phyloP scores from a whole-genome alignment of 2,113 vertebrate species.

The Pleuronectes platessa region DNA sequence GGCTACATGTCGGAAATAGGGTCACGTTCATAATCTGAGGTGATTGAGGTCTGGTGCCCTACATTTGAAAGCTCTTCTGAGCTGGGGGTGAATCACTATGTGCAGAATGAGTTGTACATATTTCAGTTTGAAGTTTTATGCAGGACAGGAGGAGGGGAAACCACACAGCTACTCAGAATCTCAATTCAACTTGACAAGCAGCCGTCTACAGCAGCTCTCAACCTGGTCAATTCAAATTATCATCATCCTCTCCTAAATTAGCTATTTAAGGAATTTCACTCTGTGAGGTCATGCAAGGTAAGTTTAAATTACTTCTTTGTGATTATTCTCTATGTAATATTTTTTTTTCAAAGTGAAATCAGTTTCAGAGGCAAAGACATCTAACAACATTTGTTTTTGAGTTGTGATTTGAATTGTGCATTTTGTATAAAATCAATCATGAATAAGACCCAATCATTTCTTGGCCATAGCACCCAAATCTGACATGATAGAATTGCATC shows the following conservation, averaged over 20 bases:
- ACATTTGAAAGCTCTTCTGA: neutral
- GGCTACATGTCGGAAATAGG: too few relatives aligned
- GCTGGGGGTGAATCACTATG: neutral
- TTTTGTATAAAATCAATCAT: neutral
- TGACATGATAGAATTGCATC: neutral
- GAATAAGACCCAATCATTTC: too few relatives aligned
- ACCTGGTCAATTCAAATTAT: neutral
- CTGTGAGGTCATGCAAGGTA: neutral
- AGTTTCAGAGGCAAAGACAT: too few relatives aligned
- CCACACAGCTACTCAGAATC: neutral
- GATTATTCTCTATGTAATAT: too few relatives aligned
- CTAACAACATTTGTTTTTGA: too few relatives aligned
- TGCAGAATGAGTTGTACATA: neutral
- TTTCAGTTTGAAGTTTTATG: slow-evolving; percentile 28
- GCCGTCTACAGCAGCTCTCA: neutral
- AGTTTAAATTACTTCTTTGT: neutral
- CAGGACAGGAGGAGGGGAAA: slow-evolving; percentile 22
- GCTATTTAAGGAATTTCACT: too few relatives aligned
- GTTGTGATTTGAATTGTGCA: too few relatives aligned
- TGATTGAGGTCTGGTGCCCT: slow-evolving; percentile 15
- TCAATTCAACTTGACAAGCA: neutral
- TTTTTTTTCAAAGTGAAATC: too few relatives aligned
- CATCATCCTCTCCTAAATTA: neutral
- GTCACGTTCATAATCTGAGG: neutral
- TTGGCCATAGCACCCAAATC: too few relatives aligned